Percentiles rank a stretch among this genome's conserved stretches.
These are phyloP conservation scores for Brotula barbata DNA, from an alignment of 2,797 vertebrate genomes.

Conservation along the genomic window DNA sequence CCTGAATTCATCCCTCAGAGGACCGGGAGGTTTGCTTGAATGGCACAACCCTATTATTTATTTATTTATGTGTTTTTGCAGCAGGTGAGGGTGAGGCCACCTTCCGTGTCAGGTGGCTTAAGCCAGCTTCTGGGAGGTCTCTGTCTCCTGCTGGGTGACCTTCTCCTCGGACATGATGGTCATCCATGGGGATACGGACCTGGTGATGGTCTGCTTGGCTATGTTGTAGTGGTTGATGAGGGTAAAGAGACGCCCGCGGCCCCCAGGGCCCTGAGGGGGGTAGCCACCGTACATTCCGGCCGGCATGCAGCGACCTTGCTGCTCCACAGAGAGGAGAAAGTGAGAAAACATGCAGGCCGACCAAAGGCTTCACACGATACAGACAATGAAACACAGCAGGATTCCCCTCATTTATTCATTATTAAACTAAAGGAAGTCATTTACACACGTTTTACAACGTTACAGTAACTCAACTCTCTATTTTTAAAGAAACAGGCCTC, in stretches of 20 bases:
- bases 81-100: constrained; percentile 41
- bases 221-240: constrained; percentile 96
- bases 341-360: constrained; percentile 4
- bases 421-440: too few relatives aligned
- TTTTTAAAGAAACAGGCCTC: too few relatives aligned
- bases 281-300: constrained; percentile 90
- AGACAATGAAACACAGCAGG: too few relatives aligned
- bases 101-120: constrained; percentile 65
- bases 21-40: constrained; percentile 70
- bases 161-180: constrained; percentile 94
- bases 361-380: too few relatives aligned
- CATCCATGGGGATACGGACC: constrained; percentile 94
- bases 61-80: constrained; percentile 40
- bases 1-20: constrained; percentile 46
- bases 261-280: constrained; percentile 86
- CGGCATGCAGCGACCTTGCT: constrained; percentile 90
- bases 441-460: too few relatives aligned
- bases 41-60: constrained; percentile 69
- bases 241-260: constrained; percentile 91
- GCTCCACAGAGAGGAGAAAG: constrained; percentile 65
- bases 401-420: too few relatives aligned
- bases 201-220: constrained; percentile 92
- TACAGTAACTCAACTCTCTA: too few relatives aligned
- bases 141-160: constrained; percentile 92
- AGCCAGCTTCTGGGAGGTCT: constrained; percentile 90